These are phyloP conservation scores for Dolichomitus sp. DNA, from an alignment of 2,888 invertebrate species.

Conservation along the genomic window DNA sequence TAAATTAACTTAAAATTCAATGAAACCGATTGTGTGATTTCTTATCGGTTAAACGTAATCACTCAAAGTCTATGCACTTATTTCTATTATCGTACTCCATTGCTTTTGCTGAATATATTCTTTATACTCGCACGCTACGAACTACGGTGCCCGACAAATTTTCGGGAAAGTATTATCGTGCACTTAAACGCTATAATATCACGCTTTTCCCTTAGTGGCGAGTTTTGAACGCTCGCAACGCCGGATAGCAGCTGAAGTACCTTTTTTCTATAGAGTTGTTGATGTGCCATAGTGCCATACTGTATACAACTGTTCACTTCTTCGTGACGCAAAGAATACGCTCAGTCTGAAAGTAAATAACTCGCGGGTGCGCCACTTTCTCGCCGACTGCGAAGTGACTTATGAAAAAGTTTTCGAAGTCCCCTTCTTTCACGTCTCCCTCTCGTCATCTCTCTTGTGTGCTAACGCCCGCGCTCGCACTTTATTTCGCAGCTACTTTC, in stretches of 20 bases:
- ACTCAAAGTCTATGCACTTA: not conserved
- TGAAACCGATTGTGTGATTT: not conserved
- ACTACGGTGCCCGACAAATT: slow-evolving; percentile 17
- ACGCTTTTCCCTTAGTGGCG: slow-evolving; percentile 4
- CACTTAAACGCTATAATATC: slow-evolving; percentile 28
- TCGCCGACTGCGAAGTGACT: slow-evolving; percentile 64
- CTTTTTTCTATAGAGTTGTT: slow-evolving; percentile 51
- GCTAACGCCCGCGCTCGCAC: slow-evolving; percentile 30
- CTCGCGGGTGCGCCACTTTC: slow-evolving; percentile 52
- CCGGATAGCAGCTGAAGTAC: slow-evolving; percentile 32
- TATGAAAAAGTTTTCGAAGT: slow-evolving; percentile 60
- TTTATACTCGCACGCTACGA: slow-evolving; percentile 11
- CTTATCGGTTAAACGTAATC: slow-evolving; percentile 5
- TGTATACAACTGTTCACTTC: slow-evolving; percentile 53
- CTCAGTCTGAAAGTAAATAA: slow-evolving; percentile 60
- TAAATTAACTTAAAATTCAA: slow-evolving; percentile 4
- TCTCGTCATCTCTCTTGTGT: slow-evolving; percentile 44
- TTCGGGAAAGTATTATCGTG: slow-evolving; percentile 40
- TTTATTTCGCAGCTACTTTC: slow-evolving; percentile 57
- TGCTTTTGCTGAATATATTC: not conserved
- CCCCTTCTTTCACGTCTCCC: slow-evolving; percentile 49
- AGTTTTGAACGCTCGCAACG: slow-evolving; percentile 30
- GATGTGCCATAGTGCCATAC: slow-evolving; percentile 33
- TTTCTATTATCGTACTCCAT: slow-evolving; percentile 18
- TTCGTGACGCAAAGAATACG: slow-evolving; percentile 61